Conservation (phyloP, 2,797 vertebrate genomes). For the Nannoperca australis region DNA sequence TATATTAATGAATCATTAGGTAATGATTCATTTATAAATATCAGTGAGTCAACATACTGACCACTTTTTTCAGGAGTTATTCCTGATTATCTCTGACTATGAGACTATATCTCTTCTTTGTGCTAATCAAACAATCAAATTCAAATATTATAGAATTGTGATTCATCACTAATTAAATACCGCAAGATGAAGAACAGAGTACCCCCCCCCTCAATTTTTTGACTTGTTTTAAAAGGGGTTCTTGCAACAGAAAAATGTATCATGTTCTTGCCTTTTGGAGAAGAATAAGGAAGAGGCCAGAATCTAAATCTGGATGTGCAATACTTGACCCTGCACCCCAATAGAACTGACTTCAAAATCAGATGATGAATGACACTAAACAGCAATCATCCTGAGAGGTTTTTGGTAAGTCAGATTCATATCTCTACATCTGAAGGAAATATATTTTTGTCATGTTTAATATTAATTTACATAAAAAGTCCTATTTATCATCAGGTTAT, state of each 20-base stretch:
- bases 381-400: neutral
- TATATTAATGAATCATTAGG: too few relatives aligned
- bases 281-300: neutral
- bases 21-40: too few relatives aligned
- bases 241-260: neutral
- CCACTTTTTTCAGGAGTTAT: neutral
- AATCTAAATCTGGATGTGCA: conserved; percentile 21
- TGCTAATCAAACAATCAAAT: neutral
- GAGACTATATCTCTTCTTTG: neutral
- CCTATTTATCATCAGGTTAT: conserved; percentile 27
- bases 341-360: conserved; percentile 25
- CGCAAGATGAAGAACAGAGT: neutral
- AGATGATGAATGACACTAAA: conserved; percentile 3
- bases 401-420: conserved; percentile 3
- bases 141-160: neutral
- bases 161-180: conserved; percentile 7
- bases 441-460: neutral
- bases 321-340: neutral
- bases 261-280: conserved; percentile 3
- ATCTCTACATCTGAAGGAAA: conserved; percentile 13
- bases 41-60: neutral
- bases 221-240: conserved; percentile 1
- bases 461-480: conserved; percentile 15
- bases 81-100: neutral
- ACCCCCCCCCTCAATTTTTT: neutral